These are phyloP conservation scores for Calyptommatus sinebrachiatus DNA, from an alignment of 2,113 vertebrate species.

Conservation along the genomic window DNA sequence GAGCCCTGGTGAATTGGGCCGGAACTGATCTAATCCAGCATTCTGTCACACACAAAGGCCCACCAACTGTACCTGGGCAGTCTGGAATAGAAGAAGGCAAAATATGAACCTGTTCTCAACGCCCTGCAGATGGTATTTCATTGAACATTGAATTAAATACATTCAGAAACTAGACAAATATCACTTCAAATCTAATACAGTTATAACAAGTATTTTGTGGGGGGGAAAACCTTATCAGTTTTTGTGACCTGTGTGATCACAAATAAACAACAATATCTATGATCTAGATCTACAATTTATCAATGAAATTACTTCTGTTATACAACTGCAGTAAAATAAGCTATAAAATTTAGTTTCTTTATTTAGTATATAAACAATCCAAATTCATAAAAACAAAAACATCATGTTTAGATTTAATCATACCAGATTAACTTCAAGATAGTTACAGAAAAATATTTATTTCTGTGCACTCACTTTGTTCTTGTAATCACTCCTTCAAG, in stretches of 20 bases:
- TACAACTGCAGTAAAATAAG: background rate
- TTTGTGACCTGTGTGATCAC: too few species aligned
- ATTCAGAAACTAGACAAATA: background rate
- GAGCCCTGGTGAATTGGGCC: too few species aligned
- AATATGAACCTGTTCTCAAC: too few species aligned
- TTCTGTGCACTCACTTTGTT: constrained; percentile 71
- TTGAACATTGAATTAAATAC: background rate
- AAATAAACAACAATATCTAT: background rate
- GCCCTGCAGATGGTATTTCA: too few species aligned
- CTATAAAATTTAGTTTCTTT: too few species aligned
- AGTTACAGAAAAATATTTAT: background rate
- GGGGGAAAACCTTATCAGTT: too few species aligned
- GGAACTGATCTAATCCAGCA: too few species aligned
- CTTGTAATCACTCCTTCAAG: constrained; percentile 91
- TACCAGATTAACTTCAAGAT: constrained; percentile 3
- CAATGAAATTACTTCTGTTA: background rate
- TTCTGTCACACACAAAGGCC: too few species aligned
- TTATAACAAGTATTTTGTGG: background rate
- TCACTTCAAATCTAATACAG: too few species aligned
- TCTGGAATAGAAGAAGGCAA: too few species aligned
- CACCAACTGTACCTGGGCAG: too few species aligned
- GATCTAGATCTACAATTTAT: constrained; percentile 1
- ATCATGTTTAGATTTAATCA: background rate
- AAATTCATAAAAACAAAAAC: background rate
- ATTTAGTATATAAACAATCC: background rate